Percentiles rank a stretch among this genome's conserved stretches.
These are phyloP conservation scores for Rhyzopertha dominica DNA, from an alignment of 1,140 invertebrate species.

Conservation along the genomic window DNA sequence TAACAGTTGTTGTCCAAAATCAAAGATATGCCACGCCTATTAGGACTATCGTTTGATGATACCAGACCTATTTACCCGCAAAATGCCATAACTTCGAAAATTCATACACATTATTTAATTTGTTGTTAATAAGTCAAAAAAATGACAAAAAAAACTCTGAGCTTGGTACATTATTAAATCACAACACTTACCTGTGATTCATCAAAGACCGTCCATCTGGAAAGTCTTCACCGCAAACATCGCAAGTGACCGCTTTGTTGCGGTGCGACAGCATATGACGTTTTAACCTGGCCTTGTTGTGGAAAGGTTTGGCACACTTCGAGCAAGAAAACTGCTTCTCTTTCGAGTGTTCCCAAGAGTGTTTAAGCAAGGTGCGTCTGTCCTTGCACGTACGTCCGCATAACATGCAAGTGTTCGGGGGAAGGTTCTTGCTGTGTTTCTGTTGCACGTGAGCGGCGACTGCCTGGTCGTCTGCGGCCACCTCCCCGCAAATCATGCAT, in stretches of 20 bases:
- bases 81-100: slow-evolving; percentile 42
- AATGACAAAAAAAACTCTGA: slow-evolving; percentile 48
- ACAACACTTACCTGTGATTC: slow-evolving; percentile 65
- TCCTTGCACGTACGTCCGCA: slow-evolving; percentile 65
- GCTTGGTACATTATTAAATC: slow-evolving; percentile 46
- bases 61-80: no score
- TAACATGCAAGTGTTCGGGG: slow-evolving; percentile 55
- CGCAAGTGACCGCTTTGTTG: slow-evolving; percentile 63
- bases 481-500: slow-evolving; percentile 63
- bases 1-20: no score
- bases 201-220: slow-evolving; percentile 63
- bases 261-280: slow-evolving; percentile 64
- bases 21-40: no score
- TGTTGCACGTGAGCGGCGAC: slow-evolving; percentile 54
- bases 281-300: slow-evolving; percentile 60
- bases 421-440: slow-evolving; percentile 52
- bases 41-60: no score
- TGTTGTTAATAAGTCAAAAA: slow-evolving; percentile 49
- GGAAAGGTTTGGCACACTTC: slow-evolving; percentile 62
- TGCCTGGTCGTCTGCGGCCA: slow-evolving; percentile 51
- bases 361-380: slow-evolving; percentile 60
- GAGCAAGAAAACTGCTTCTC: slow-evolving; percentile 60
- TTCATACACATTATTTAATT: slow-evolving; percentile 50
- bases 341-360: slow-evolving; percentile 57
- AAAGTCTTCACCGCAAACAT: slow-evolving; percentile 67